Evolutionary conservation across 1,140 invertebrate genomes (phyloP), one percentile per base, ranked within the genome.

Genomic region (Drosophila ironensis): DNA sequence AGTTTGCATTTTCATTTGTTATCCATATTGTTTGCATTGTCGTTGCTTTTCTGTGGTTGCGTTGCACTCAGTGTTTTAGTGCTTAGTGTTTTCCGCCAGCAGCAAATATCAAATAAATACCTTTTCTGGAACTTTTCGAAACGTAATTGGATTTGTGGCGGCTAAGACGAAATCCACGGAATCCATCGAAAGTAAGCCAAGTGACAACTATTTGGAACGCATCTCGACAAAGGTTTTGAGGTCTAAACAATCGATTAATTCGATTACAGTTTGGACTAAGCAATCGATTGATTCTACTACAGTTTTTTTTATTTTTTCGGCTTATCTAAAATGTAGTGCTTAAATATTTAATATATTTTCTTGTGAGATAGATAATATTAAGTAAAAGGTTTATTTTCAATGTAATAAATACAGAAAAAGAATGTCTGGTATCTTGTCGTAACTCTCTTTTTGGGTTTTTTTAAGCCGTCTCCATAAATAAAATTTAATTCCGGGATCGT

Each of bases 21-120:
- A 78, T 87, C 75, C 71, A 84, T 84, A 84, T 84, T 86, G 74
- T 81, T 77, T 64, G 50, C 54, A 35, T 63, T 76, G 38, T 3
- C 4, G 33, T 28, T 51, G 28, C 41, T 22, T 22, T 44, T 24
- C 25, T 7, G 14, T 27, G 8, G 28, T 33, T 9, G 14, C 2
- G 12, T 12, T 56, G 56, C 73, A 61, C 50, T 74, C 81, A 37
- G 28, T 19, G 57, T 51, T 51, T 74, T 80, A 37, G 28, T 19
- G 57, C 54, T 51, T 30, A 54, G 42, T 61, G 27, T 38, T 37
- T 38, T 53, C 68, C 37, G 30, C 22, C 52, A 46, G 33, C 9
- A 41, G 33, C 1, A 48, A 57, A 81, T 75, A 61, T 80, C 48
- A 54, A 80, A 80, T 69, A 73, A 74, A 64, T 54, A 33, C 70